Conservation (phyloP, 2,888 invertebrate species). For the Diaphora mendica region DNA sequence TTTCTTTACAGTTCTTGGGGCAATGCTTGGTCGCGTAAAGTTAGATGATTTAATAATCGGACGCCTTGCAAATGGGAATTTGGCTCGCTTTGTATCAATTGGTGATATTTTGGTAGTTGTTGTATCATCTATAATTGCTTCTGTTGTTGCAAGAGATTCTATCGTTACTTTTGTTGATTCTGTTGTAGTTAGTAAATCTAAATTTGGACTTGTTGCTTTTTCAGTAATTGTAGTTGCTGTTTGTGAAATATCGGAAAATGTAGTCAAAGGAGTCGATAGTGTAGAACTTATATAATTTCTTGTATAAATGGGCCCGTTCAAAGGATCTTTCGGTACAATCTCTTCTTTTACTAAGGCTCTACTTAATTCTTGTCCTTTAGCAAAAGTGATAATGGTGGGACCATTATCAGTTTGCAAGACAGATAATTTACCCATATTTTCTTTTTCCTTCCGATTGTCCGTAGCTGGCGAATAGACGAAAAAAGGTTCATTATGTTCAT, state of each 20-base stretch:
- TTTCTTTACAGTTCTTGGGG: conserved; percentile 64
- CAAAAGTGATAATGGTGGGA: conserved; percentile 73
- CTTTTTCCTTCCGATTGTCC: conserved; percentile 67
- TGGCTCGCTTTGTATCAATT: conserved; percentile 72
- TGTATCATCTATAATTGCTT: conserved; percentile 66
- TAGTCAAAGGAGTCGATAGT: conserved; percentile 46
- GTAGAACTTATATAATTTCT: conserved; percentile 43
- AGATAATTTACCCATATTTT: conserved; percentile 70
- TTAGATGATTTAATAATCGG: conserved; percentile 72
- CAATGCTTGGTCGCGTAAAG: conserved; percentile 61
- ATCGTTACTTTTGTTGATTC: conserved; percentile 37
- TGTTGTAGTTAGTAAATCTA: conserved; percentile 54
- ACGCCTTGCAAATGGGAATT: conserved; percentile 78
- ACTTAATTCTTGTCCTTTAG: conserved; percentile 76
- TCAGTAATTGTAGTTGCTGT: conserved; percentile 45
- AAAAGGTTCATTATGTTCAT: conserved; percentile 73
- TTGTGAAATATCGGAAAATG: conserved; percentile 40
- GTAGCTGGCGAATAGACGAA: conserved; percentile 80
- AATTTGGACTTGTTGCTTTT: conserved; percentile 49
- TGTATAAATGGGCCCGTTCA: conserved; percentile 65
- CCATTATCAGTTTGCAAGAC: conserved; percentile 70
- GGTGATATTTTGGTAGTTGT: conserved; percentile 70
- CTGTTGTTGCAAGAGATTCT: conserved; percentile 58
- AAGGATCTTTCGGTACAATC: conserved; percentile 62
- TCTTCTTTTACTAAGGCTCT: conserved; percentile 66